These are phyloP conservation scores for Nycteola revayana DNA, from an alignment of 2,888 invertebrate species.

Conservation along the genomic window DNA sequence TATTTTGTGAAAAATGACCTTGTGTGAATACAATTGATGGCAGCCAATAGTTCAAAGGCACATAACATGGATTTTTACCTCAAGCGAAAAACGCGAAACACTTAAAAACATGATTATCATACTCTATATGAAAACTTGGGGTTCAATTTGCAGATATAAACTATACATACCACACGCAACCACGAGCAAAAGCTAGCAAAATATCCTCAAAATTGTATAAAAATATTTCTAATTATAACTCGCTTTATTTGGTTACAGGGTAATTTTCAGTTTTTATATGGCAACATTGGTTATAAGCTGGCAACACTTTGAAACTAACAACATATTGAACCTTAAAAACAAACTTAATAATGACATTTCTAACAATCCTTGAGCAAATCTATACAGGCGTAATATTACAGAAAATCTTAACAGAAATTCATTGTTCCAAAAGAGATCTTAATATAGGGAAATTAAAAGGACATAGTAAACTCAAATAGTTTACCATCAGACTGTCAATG, in stretches of 20 bases:
- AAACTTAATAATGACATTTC: conserved; percentile 36
- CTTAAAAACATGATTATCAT: conserved; percentile 37
- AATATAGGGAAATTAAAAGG: conserved; percentile 44
- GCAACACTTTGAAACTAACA: conserved; percentile 34
- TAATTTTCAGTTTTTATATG: conserved; percentile 31
- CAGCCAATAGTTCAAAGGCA: conserved; percentile 62
- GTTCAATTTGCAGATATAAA: conserved; percentile 16
- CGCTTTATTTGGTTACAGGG: conserved; percentile 18
- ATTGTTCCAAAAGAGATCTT: conserved; percentile 63
- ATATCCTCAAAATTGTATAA: conserved; percentile 33
- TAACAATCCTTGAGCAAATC: conserved; percentile 70
- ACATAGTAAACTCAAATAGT: too few relatives aligned
- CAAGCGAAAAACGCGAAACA: conserved; percentile 40
- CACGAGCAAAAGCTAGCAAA: conserved; percentile 17
- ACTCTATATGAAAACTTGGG: conserved; percentile 31
- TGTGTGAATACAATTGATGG: conserved; percentile 51
- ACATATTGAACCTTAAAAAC: conserved; percentile 35
- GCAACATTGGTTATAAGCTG: conserved; percentile 37
- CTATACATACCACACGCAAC: conserved; percentile 9
- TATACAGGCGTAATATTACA: conserved; percentile 29
- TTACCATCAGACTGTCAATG: too few relatives aligned
- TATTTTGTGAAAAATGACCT: conserved; percentile 67
- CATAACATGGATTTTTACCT: conserved; percentile 41
- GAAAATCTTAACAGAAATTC: conserved; percentile 48
- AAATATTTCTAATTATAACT: conserved; percentile 29